Base-by-base conservation (phyloP, 2,888 invertebrate species). In the Limnephilus rhombicus region DNA sequence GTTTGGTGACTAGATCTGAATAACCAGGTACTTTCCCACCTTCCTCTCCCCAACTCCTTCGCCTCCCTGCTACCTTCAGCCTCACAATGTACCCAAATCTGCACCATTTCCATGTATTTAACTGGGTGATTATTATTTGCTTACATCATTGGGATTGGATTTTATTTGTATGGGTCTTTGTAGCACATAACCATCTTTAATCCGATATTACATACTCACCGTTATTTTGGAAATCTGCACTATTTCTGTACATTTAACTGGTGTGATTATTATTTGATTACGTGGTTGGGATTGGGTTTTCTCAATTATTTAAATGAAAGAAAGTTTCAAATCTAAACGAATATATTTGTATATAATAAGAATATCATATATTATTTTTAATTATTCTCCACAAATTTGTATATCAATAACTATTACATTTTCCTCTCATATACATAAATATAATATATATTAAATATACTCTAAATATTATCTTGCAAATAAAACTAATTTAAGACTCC, bases 331-430 rank as follows among this genome's bases (percentile, higher is more conserved):
- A 93, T 93, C 93, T 93, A 93, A 93, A 94, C 92, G 92, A 92
- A 93, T 94, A 93, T 94, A 93, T 93, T 93, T 93, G 80, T 93
- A 92, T 92, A 85, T 92, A 91, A 90, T 92, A 90, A 92, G 90
- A 88, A 92, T 89, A 92, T 92, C 90, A 92, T 92, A 92, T 91
- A 93, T 90, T 92, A 92, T 88, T 91, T 92, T 92, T 92, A 92
- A 93, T 92, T 92, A 93, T 80, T 91, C 92, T 92, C 86, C 92
- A 91, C 93, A 89, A 91, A 80, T 89, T 86, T 88, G 92, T 92
- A 93, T 92, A 93, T 91, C 91, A 93, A 92, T 93, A 93, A 92
- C 89, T 91, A 87, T 90, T 86, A 86, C 86, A 80, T 91, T 92
- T 68, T 89, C 18, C 87, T 91, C 85, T 89, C 85, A 80, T 90